Conservation (phyloP, 1,140 invertebrate species). For the silkworm (Bombyx mori) region ASM3026992v2 NC_085123.1:12203001-12203500, state of each 20-base stretch:
- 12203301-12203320: slow-evolving; percentile 13
- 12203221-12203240: slow-evolving; percentile 36
- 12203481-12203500: slow-evolving; percentile 13
- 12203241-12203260: slow-evolving; percentile 23
- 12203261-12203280: slow-evolving; percentile 17
- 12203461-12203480: slow-evolving; percentile 2
- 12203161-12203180: slow-evolving; percentile 36
- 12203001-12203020: no score
- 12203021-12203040: no score
- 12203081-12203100: no score
- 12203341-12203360: slow-evolving; percentile 16
- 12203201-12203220: slow-evolving; percentile 22
- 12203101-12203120: no score
- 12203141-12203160: slow-evolving; percentile 49
- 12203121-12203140: slow-evolving; percentile 10
- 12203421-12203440: slow-evolving; percentile 13
- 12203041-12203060: no score
- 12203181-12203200: slow-evolving; percentile 30
- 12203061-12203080: no score
- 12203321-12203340: neutral
- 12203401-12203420: slow-evolving; percentile 12
- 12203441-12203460: slow-evolving; percentile 9
- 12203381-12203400: slow-evolving; percentile 14
- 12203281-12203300: slow-evolving; percentile 20
- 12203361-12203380: slow-evolving; percentile 16